Conservation (phyloP, 1,140 invertebrate genomes). For the Bombyx mandarina region DNA sequence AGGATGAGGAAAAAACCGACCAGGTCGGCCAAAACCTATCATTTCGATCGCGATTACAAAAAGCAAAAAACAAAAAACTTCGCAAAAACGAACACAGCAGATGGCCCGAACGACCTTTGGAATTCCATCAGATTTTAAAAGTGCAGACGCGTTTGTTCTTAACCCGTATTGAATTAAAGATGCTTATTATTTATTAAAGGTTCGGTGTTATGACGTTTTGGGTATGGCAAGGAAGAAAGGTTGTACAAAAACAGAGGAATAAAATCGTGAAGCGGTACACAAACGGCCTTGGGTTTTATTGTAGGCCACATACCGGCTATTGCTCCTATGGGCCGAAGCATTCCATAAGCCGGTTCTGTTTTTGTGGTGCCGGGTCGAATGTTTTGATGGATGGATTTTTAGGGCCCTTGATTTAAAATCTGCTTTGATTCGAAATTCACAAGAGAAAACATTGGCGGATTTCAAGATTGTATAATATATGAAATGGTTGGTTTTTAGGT, state of each 20-base stretch:
- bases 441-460: background rate
- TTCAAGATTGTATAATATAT: background rate
- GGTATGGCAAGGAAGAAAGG: constrained; percentile 40
- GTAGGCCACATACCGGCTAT: constrained; percentile 59
- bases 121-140: constrained; percentile 31
- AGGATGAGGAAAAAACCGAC: too few relatives aligned
- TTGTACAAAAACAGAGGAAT: constrained; percentile 49
- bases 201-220: constrained; percentile 23
- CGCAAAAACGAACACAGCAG: constrained; percentile 54
- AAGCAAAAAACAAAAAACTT: constrained; percentile 19
- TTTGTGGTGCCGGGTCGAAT: constrained; percentile 26
- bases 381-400: constrained; percentile 33
- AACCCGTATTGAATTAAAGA: constrained; percentile 12
- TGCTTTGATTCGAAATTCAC: constrained; percentile 4
- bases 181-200: constrained; percentile 5
- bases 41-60: constrained; percentile 24
- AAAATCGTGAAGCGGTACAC: constrained; percentile 53
- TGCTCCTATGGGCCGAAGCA: constrained; percentile 30
- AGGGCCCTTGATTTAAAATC: constrained; percentile 19
- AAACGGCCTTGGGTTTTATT: constrained; percentile 60
- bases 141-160: constrained; percentile 12
- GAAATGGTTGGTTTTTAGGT: too few relatives aligned
- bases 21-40: constrained; percentile 1
- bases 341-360: constrained; percentile 35
- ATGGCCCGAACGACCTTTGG: constrained; percentile 52